A percentile compares a stretch with the other conserved stretches of the same genome.
Conservation (phyloP, 2,113 vertebrate species). For the Catharus fuscescens region DNA sequence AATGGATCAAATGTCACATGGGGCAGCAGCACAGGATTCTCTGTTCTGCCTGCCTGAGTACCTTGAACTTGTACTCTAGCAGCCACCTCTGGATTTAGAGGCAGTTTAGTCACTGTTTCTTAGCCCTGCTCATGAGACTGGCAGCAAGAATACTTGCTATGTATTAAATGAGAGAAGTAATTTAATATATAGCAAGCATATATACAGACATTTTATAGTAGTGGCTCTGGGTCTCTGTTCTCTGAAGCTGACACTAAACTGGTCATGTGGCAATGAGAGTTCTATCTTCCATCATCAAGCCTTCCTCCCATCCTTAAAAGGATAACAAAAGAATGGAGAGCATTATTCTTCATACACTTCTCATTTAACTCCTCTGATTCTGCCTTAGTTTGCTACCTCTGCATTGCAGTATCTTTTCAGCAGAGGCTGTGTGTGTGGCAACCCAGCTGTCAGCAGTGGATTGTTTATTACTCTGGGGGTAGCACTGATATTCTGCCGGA, state of each 20-base stretch:
- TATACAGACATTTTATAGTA: background rate
- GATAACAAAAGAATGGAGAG: background rate
- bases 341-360: background rate
- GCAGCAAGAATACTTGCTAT: background rate
- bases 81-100: background rate
- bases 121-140: background rate
- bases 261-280: background rate
- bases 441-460: background rate
- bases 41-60: background rate
- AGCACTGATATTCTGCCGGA: background rate
- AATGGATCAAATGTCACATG: background rate
- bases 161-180: background rate
- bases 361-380: background rate
- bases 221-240: background rate
- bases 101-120: background rate
- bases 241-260: background rate
- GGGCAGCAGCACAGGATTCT: background rate
- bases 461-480: background rate
- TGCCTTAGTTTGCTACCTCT: background rate
- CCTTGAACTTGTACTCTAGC: background rate
- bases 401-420: conserved; percentile 12
- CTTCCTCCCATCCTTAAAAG: background rate
- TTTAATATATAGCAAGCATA: background rate
- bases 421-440: background rate
- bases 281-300: background rate